phyloP scores from a whole-genome alignment of 2,113 vertebrate species.

The Sylvia atricapilla region DNA sequence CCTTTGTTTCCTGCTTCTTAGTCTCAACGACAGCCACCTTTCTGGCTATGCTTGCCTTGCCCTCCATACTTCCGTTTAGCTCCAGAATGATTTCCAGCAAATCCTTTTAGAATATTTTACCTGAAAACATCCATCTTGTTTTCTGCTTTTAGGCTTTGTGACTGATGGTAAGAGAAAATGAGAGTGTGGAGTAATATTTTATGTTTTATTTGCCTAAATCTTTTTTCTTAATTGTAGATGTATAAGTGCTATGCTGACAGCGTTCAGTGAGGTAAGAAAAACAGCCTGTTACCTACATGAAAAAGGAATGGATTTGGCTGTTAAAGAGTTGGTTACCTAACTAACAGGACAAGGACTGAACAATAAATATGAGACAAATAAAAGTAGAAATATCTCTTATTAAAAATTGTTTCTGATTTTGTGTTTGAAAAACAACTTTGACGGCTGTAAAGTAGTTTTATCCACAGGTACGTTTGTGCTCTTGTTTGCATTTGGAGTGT shows the following conservation, averaged over 20 bases:
- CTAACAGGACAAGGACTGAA: not conserved
- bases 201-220: not conserved
- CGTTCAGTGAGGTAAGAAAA: not conserved
- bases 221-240: not conserved
- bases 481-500: constrained; percentile 27
- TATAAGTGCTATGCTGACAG: not conserved
- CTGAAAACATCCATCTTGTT: not conserved
- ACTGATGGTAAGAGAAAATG: not conserved
- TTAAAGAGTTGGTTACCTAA: not conserved
- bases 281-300: not conserved
- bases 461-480: not conserved
- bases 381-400: not conserved
- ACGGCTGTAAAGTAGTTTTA: not conserved
- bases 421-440: constrained; percentile 11
- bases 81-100: not conserved
- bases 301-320: not conserved
- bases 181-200: not conserved
- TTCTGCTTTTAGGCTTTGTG: not conserved
- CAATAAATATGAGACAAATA: not conserved
- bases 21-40: not conserved
- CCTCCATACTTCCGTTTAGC: not conserved
- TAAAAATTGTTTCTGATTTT: not conserved
- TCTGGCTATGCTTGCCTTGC: not conserved
- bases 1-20: not conserved
- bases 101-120: not conserved